phyloP scores from a whole-genome alignment of 64 coral and sea anemone species.

The Montipora foliosa region DNA sequence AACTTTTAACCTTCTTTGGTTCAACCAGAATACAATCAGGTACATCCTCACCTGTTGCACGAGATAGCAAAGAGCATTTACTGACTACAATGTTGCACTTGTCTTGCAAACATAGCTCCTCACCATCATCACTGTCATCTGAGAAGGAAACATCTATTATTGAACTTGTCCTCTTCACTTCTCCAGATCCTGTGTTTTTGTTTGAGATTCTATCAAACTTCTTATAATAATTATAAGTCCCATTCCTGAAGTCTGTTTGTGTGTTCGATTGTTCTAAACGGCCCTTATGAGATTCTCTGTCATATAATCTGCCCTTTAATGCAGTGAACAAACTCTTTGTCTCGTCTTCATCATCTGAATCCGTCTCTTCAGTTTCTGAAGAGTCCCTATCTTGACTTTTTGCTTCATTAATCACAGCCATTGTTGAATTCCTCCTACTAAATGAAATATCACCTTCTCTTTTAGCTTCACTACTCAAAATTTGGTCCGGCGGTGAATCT shows the following conservation, averaged over 20 bases:
- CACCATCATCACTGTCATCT: background rate
- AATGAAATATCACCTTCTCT: background rate
- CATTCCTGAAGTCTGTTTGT: background rate
- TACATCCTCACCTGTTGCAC: background rate
- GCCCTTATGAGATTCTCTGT: background rate
- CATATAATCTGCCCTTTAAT: conserved; percentile 5
- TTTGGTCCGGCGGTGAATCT: background rate
- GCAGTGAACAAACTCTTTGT: conserved; percentile 39
- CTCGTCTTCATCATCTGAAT: conserved; percentile 44
- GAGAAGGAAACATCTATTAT: conserved; percentile 55
- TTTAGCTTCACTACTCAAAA: background rate
- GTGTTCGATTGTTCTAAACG: background rate
- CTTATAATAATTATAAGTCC: background rate
- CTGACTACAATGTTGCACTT: background rate
- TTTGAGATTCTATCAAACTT: background rate
- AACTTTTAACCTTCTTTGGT: too few species aligned
- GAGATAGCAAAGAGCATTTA: background rate
- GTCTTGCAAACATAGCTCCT: background rate
- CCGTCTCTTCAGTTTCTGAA: conserved; percentile 47
- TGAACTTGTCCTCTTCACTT: background rate
- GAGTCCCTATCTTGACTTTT: background rate
- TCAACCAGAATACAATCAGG: background rate
- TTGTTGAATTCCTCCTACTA: background rate
- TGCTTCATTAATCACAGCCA: background rate
- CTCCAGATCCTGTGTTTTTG: background rate